These are phyloP conservation scores for Odontocerum albicorne DNA, from an alignment of 2,888 invertebrate species.

Conservation along the genomic window DNA sequence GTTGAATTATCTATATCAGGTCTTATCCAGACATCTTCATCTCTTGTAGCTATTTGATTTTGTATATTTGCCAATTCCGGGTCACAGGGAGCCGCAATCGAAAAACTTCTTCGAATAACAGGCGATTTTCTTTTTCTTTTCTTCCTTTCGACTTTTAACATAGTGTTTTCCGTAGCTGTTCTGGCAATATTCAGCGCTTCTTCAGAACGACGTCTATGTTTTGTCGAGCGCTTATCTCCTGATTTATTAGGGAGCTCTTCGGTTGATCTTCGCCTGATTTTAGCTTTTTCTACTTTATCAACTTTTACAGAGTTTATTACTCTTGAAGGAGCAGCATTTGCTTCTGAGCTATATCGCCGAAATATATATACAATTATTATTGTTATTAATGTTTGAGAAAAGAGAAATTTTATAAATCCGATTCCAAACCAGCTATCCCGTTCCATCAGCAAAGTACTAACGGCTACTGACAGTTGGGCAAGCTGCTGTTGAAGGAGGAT, in stretches of 20 bases:
- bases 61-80: conserved; percentile 4
- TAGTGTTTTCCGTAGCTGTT: conserved; percentile 40
- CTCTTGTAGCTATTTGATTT: conserved; percentile 39
- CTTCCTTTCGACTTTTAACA: conserved; percentile 44
- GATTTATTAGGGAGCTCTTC: conserved; percentile 12
- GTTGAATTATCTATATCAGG: conserved; percentile 48
- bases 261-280: conserved; percentile 67
- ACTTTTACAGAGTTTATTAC: conserved; percentile 48
- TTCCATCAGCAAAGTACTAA: conserved; percentile 63
- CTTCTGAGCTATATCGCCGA: conserved; percentile 48
- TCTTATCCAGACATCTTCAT: conserved; percentile 44
- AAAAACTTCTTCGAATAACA: conserved; percentile 29
- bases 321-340: conserved; percentile 42
- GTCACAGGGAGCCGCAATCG: conserved; percentile 26
- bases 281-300: conserved; percentile 39
- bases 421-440: conserved; percentile 65
- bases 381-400: conserved; percentile 54
- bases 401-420: conserved; percentile 58
- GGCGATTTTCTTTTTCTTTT: conserved; percentile 54
- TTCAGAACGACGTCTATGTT: conserved; percentile 72
- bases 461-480: conserved; percentile 59
- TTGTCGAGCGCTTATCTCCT: conserved; percentile 43
- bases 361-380: conserved; percentile 57
- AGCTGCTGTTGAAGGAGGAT: conserved; percentile 66
- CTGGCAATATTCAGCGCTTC: conserved; percentile 64